A percentile compares a stretch with the other conserved stretches of the same genome.
phyloP scores from a whole-genome alignment of 1,140 invertebrate species.

The Eumeta japonica region DNA sequence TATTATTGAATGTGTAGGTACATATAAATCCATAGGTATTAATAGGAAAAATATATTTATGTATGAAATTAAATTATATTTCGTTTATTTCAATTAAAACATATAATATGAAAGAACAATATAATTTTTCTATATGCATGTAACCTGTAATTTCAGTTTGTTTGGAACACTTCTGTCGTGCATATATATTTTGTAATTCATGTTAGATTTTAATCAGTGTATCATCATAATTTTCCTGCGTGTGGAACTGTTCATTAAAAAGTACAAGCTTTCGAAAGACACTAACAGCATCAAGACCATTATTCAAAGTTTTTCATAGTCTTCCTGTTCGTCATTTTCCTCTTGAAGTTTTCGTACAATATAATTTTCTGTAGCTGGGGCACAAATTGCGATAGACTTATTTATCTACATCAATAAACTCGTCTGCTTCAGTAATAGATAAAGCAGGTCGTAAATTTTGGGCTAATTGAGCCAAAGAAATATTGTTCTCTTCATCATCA shows the following conservation, averaged over 20 bases:
- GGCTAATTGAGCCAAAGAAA: slow-evolving; percentile 15
- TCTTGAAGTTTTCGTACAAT: slow-evolving; percentile 7
- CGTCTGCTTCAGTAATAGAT: slow-evolving; percentile 13
- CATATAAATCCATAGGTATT: too few relatives aligned
- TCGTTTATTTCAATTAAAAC: background rate
- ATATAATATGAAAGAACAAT: slow-evolving; percentile 2
- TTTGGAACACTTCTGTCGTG: slow-evolving; percentile 15
- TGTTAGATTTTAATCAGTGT: slow-evolving; percentile 17
- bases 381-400: slow-evolving; percentile 16
- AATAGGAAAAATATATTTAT: too few relatives aligned
- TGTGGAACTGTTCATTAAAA: slow-evolving; percentile 16
- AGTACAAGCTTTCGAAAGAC: slow-evolving; percentile 18
- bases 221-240: slow-evolving; percentile 13
- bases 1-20: too few relatives aligned
- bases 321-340: slow-evolving; percentile 12
- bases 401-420: slow-evolving; percentile 17
- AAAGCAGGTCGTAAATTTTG: slow-evolving; percentile 16
- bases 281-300: slow-evolving; percentile 17
- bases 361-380: slow-evolving; percentile 11
- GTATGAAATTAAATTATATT: slow-evolving; percentile 3
- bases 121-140: slow-evolving; percentile 7
- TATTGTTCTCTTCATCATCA: slow-evolving; percentile 15
- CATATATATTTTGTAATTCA: slow-evolving; percentile 20
- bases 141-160: too few relatives aligned
- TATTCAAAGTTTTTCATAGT: slow-evolving; percentile 15